Conservation (phyloP, 2,113 vertebrate genomes). For the Isichthys henryi region DNA sequence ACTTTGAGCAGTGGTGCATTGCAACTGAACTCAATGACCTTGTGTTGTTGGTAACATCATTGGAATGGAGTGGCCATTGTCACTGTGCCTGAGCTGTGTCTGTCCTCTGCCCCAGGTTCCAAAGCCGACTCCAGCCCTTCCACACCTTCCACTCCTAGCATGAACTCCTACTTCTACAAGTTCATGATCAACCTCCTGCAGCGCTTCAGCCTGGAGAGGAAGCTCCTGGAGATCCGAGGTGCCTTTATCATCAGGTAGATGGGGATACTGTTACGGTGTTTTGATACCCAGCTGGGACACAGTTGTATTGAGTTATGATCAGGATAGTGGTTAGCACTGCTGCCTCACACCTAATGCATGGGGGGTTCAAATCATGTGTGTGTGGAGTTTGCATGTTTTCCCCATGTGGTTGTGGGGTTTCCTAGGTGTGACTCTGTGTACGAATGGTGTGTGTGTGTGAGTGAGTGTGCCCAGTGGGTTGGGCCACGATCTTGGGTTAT, state of each 20-base stretch:
- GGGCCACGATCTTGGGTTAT: neutral
- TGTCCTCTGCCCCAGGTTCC: constrained; percentile 42
- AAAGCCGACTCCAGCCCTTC: constrained; percentile 83
- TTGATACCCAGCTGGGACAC: neutral
- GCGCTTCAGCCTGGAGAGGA: constrained; percentile 86
- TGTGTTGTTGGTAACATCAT: neutral
- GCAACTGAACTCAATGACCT: neutral
- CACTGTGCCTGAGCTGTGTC: neutral
- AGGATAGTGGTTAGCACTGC: neutral
- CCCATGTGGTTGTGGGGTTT: neutral
- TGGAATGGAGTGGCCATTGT: neutral
- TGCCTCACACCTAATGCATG: neutral
- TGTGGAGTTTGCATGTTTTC: neutral
- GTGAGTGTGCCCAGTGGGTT: neutral
- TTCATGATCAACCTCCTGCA: constrained; percentile 98
- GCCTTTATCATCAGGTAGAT: constrained; percentile 88
- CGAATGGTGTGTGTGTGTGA: neutral
- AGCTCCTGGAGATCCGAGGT: constrained; percentile 83
- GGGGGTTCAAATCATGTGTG: neutral
- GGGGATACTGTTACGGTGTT: neutral
- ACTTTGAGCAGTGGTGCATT: neutral
- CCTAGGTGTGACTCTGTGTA: neutral
- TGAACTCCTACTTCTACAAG: constrained; percentile 98
- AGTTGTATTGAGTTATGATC: neutral
- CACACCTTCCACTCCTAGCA: constrained; percentile 91